Conservation (phyloP, 2,888 invertebrate genomes). For the Notodonta ziczac region DNA sequence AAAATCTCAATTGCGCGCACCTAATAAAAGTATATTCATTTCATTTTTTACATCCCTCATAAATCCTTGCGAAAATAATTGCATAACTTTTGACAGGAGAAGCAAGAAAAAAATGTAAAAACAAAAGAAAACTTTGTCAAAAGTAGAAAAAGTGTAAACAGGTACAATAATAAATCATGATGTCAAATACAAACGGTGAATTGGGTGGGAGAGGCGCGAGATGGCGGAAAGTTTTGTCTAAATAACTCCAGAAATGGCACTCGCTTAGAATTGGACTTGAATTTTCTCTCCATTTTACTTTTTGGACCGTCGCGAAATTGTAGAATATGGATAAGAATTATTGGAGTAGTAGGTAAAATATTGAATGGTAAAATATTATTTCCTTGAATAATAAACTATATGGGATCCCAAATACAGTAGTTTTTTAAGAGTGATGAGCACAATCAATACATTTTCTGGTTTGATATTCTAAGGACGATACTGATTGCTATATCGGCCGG, state of each 20-base stretch:
- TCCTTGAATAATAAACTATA: too few species aligned
- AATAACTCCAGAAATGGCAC: constrained; percentile 32
- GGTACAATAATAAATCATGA: constrained; percentile 25
- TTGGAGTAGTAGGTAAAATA: too few species aligned
- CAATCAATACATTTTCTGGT: too few species aligned
- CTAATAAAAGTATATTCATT: constrained; percentile 3
- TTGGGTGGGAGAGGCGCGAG: constrained; percentile 21
- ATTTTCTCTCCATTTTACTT: constrained; percentile 10
- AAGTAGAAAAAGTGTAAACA: constrained; percentile 12
- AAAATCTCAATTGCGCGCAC: too few species aligned
- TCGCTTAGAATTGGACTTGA: constrained; percentile 20
- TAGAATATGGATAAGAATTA: not conserved
- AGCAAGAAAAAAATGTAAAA: not conserved
- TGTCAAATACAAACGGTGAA: constrained; percentile 29
- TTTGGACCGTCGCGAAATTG: not conserved
- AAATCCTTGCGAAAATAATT: constrained; percentile 17
- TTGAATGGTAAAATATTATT: too few species aligned
- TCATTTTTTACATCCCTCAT: constrained; percentile 7
- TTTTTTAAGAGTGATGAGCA: too few species aligned
- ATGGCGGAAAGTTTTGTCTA: constrained; percentile 38
- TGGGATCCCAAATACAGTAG: too few species aligned
- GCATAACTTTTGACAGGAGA: constrained; percentile 12
- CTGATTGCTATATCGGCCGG: too few species aligned
- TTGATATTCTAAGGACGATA: too few species aligned
- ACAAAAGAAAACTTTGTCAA: constrained; percentile 14